Percentiles rank a stretch among this genome's conserved stretches.
Conservation (phyloP, 2,113 vertebrate species). For the Prietella phreatophila region DNA sequence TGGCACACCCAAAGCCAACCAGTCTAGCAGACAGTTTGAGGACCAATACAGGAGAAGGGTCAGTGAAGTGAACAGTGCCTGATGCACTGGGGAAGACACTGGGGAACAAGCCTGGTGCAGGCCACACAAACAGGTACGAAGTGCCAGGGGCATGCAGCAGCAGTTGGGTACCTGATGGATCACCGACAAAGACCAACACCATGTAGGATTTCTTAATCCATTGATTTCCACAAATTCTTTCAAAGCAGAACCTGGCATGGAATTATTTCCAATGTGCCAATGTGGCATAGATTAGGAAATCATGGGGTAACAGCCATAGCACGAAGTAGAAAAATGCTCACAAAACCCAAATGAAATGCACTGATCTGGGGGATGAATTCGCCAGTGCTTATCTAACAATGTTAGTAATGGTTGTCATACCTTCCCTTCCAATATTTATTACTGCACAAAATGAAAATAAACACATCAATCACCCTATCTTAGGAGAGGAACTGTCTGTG, state of each 20-base stretch:
- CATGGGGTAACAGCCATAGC: conserved; percentile 69
- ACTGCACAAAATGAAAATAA: not conserved
- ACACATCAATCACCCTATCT: not conserved
- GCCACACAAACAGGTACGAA: conserved; percentile 73
- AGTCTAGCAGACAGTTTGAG: conserved; percentile 87
- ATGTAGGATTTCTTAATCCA: conserved; percentile 69
- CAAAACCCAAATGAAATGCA: not conserved
- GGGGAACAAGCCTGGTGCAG: conserved; percentile 77
- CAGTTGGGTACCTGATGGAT: conserved; percentile 24
- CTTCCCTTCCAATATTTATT: not conserved
- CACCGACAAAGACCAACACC: conserved; percentile 28
- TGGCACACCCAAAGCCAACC: conserved; percentile 92
- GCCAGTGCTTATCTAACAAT: not conserved
- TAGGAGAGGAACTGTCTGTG: not conserved
- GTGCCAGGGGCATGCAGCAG: conserved; percentile 68
- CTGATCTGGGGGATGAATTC: not conserved
- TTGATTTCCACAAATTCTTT: conserved; percentile 68
- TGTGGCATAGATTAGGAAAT: conserved; percentile 66
- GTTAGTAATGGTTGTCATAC: not conserved
- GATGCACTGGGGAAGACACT: not conserved
- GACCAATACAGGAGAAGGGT: conserved; percentile 86
- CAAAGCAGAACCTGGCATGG: conserved; percentile 65
- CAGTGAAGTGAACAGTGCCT: conserved; percentile 57
- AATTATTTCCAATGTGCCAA: conserved; percentile 60
- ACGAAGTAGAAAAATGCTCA: conserved; percentile 36